These are phyloP conservation scores for Urophycis tenuis DNA, from an alignment of 2,797 vertebrate species.

Conservation along the genomic window DNA sequence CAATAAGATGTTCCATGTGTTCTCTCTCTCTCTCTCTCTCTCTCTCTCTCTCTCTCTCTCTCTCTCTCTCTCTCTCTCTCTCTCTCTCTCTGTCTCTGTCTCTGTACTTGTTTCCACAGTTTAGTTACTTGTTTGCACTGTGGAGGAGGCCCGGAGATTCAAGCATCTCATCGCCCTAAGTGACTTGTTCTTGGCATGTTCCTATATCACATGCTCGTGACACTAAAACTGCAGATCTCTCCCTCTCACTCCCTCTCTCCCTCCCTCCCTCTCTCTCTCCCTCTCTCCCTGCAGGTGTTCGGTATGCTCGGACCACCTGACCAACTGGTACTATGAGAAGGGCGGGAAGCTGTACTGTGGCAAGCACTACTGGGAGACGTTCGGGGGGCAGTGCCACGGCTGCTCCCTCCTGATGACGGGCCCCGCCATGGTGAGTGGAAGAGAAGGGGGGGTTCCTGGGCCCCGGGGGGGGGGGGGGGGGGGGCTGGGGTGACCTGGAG, in stretches of 20 bases:
- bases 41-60: not conserved
- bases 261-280: not conserved
- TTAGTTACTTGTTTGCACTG: not conserved
- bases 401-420: conserved; percentile 95
- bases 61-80: not conserved
- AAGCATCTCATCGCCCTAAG: not conserved
- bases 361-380: conserved; percentile 92
- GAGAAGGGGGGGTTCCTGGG: not conserved
- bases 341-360: conserved; percentile 88
- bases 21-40: not conserved
- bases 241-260: not conserved
- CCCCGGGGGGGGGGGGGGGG: too few species aligned
- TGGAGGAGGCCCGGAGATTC: not conserved
- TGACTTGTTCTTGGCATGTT: not conserved
- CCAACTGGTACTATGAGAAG: conserved; percentile 95
- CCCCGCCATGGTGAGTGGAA: conserved; percentile 85
- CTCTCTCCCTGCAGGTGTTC: conserved; percentile 75
- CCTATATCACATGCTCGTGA: too few species aligned
- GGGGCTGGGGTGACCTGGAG: too few species aligned
- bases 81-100: not conserved
- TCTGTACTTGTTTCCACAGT: not conserved
- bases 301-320: conserved; percentile 86
- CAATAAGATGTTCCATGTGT: not conserved
- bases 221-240: not conserved
- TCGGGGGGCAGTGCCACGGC: conserved; percentile 90